Evolutionary conservation across 2,888 invertebrate species (phyloP).

Genomic region (Entomobrya proxima): DNA sequence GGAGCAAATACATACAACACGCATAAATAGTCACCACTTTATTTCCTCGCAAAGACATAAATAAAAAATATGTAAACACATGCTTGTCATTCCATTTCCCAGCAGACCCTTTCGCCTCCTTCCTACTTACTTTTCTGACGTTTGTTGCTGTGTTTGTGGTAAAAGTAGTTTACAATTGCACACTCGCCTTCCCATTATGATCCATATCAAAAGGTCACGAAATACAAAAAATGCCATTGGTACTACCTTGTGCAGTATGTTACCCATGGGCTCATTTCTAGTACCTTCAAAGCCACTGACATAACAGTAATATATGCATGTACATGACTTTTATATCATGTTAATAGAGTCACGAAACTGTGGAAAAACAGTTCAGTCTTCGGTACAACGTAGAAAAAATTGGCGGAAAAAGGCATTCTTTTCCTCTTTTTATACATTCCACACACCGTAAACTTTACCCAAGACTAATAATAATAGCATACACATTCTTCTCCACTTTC

Average conservation of each 20-base stretch:
- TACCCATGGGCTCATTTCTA: background rate
- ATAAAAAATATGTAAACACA: conserved; percentile 23
- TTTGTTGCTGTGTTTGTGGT: conserved; percentile 3
- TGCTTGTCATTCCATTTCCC: conserved; percentile 1
- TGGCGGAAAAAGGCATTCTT: conserved; percentile 21
- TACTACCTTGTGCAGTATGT: background rate
- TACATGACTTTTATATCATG: too few relatives aligned
- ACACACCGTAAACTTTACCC: background rate
- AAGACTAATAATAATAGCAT: background rate
- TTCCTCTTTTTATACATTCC: conserved; percentile 13
- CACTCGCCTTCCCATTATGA: conserved; percentile 29
- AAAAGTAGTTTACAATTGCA: conserved; percentile 17
- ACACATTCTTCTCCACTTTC: background rate
- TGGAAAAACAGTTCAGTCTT: too few relatives aligned
- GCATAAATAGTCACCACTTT: background rate
- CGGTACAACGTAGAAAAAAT: background rate
- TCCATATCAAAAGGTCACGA: conserved; percentile 55
- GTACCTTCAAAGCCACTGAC: background rate
- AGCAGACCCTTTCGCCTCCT: background rate
- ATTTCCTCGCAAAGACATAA: background rate
- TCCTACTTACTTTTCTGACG: background rate
- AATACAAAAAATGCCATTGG: conserved; percentile 3
- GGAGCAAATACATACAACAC: background rate
- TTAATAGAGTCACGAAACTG: too few relatives aligned
- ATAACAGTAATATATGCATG: background rate